phyloP scores from a whole-genome alignment of 2,888 invertebrate genomes.

The Trachelus stipa region DNA sequence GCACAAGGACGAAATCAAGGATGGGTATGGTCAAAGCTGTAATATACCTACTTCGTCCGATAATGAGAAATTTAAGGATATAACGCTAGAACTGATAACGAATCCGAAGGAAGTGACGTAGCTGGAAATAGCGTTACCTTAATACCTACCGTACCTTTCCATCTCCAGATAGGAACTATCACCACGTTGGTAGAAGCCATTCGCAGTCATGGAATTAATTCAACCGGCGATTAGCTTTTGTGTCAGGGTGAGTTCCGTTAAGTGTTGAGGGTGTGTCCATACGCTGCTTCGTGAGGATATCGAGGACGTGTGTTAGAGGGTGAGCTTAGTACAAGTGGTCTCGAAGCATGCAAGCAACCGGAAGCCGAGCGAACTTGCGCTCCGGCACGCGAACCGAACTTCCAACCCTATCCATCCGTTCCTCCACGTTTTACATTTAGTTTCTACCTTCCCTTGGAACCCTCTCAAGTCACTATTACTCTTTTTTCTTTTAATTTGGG shows the following conservation, averaged over 20 bases:
- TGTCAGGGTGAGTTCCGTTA: slow-evolving; percentile 36
- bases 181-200: slow-evolving; percentile 42
- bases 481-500: neutral
- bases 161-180: slow-evolving; percentile 24
- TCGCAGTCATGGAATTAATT: slow-evolving; percentile 60
- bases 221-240: slow-evolving; percentile 54
- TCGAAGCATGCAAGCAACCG: slow-evolving; percentile 57
- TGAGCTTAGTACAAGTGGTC: slow-evolving; percentile 54
- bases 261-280: slow-evolving; percentile 19
- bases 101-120: too few relatives aligned
- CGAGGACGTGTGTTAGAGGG: slow-evolving; percentile 19
- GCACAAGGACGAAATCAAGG: too few relatives aligned
- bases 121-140: too few relatives aligned
- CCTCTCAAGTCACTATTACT: slow-evolving; percentile 20
- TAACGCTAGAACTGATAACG: too few relatives aligned
- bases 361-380: slow-evolving; percentile 55
- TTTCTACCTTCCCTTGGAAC: too few relatives aligned
- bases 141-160: slow-evolving; percentile 24
- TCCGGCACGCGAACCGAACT: slow-evolving; percentile 35
- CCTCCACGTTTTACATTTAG: slow-evolving; percentile 9
- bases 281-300: slow-evolving; percentile 20
- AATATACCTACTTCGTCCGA: too few relatives aligned
- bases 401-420: slow-evolving; percentile 25
- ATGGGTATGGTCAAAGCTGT: too few relatives aligned
- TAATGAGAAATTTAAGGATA: too few relatives aligned